phyloP scores from a whole-genome alignment of 2,888 invertebrate species.

The Drosophila mayaguana region DNA sequence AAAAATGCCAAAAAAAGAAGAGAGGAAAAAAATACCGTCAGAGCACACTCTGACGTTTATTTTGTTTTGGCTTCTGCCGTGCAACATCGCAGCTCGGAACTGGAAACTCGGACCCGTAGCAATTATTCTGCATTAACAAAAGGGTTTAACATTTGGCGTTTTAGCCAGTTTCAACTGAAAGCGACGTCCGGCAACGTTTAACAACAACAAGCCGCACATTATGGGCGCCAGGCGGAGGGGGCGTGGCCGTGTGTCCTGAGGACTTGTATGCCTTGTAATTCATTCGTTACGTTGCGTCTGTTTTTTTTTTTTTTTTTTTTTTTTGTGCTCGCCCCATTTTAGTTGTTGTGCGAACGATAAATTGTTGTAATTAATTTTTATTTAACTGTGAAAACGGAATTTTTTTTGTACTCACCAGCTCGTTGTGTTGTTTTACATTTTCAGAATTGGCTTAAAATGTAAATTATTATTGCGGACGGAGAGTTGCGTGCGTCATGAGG shows the following conservation, averaged over 20 bases:
- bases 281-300: conserved; percentile 69
- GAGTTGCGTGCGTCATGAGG: conserved; percentile 63
- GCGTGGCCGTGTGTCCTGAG: conserved; percentile 45
- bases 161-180: conserved; percentile 63
- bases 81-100: conserved; percentile 31
- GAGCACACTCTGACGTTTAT: conserved; percentile 3
- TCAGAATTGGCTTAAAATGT: conserved; percentile 82
- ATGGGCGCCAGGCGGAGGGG: conserved; percentile 24
- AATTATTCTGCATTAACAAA: conserved; percentile 82
- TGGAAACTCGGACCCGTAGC: conserved; percentile 66
- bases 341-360: conserved; percentile 68
- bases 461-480: conserved; percentile 81
- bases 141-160: conserved; percentile 82
- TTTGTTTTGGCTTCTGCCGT: conserved; percentile 43
- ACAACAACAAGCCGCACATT: conserved; percentile 79
- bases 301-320: not conserved
- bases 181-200: conserved; percentile 61
- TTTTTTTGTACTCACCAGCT: conserved; percentile 43
- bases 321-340: conserved; percentile 1
- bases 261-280: conserved; percentile 77
- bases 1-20: conserved; percentile 4
- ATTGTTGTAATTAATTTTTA: conserved; percentile 83
- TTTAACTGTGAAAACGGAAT: conserved; percentile 82
- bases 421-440: conserved; percentile 56
- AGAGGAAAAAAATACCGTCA: conserved; percentile 34